Evolutionary conservation across 2,113 vertebrate genomes (phyloP).

Genomic region (Microcebus lehilahytsara): DNA sequence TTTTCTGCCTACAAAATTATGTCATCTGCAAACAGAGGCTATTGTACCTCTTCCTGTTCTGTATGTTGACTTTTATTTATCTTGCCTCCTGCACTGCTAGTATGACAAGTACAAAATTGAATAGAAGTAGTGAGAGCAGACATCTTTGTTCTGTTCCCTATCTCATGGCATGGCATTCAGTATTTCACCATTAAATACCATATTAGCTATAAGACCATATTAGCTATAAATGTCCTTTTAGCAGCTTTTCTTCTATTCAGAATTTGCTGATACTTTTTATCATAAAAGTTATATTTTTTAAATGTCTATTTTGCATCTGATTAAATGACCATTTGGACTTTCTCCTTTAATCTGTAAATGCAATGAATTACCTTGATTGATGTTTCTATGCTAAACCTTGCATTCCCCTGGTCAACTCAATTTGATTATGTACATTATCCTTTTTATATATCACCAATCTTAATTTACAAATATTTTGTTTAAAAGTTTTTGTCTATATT

Average conservation of each 20-base stretch:
- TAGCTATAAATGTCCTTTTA: not conserved
- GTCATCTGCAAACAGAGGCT: not conserved
- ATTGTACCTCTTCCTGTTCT: not conserved
- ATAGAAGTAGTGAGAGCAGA: not conserved
- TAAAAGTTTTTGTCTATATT: not conserved
- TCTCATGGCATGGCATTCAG: not conserved
- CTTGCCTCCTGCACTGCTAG: not conserved
- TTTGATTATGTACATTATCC: not conserved
- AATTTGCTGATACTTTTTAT: not conserved
- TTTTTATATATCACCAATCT: not conserved
- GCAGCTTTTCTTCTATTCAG: not conserved
- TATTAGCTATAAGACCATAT: not conserved
- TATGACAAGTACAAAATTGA: not conserved
- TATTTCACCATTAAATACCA: not conserved
- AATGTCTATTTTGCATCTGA: not conserved
- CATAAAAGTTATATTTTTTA: not conserved
- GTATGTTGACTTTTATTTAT: not conserved
- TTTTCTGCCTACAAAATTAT: not conserved
- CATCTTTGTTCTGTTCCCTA: not conserved
- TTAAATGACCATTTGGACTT: not conserved
- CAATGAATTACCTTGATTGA: not conserved
- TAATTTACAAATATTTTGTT: not conserved
- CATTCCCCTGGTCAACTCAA: not conserved
- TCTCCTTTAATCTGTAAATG: not conserved
- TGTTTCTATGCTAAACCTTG: not conserved